Conservation (phyloP, 2,888 invertebrate genomes). For the Drosophila testacea region DNA sequence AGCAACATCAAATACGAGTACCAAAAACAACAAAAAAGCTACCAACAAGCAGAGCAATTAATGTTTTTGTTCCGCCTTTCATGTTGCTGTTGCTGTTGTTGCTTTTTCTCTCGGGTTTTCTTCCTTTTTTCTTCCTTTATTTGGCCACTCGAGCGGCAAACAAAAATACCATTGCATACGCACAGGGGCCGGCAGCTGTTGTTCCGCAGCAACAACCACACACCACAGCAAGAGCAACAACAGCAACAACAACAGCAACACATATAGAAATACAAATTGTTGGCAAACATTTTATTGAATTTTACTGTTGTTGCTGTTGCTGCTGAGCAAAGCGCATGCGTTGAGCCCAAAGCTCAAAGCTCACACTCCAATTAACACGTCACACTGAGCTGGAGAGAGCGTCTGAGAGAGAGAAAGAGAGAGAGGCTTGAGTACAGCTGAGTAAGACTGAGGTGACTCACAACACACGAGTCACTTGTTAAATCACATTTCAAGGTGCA, state of each 20-base stretch:
- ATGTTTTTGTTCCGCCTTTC: conserved; percentile 36
- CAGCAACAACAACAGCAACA: conserved; percentile 13
- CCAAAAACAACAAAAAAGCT: background rate
- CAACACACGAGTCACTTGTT: conserved; percentile 11
- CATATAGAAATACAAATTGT: conserved; percentile 48
- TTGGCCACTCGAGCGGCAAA: conserved; percentile 27
- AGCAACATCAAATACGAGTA: conserved; percentile 11
- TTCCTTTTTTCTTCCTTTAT: conserved; percentile 1
- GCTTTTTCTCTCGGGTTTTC: conserved; percentile 15
- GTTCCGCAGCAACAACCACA: conserved; percentile 28
- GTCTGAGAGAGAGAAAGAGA: background rate
- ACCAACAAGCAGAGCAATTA: conserved; percentile 56
- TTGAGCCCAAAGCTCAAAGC: conserved; percentile 24
- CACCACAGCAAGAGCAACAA: too few relatives aligned
- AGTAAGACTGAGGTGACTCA: conserved; percentile 13
- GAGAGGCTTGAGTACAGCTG: conserved; percentile 6
- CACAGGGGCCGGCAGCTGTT: conserved; percentile 62
- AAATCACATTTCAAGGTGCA: conserved; percentile 2
- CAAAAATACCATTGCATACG: conserved; percentile 67
- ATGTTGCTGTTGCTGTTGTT: conserved; percentile 5
- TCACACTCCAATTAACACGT: conserved; percentile 4
- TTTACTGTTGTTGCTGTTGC: conserved; percentile 45
- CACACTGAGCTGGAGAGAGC: conserved; percentile 2
- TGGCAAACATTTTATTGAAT: conserved; percentile 69
- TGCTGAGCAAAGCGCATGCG: conserved; percentile 59